phyloP scores from a whole-genome alignment of 2,113 vertebrate genomes.

The Apodemus speciosus region DNA sequence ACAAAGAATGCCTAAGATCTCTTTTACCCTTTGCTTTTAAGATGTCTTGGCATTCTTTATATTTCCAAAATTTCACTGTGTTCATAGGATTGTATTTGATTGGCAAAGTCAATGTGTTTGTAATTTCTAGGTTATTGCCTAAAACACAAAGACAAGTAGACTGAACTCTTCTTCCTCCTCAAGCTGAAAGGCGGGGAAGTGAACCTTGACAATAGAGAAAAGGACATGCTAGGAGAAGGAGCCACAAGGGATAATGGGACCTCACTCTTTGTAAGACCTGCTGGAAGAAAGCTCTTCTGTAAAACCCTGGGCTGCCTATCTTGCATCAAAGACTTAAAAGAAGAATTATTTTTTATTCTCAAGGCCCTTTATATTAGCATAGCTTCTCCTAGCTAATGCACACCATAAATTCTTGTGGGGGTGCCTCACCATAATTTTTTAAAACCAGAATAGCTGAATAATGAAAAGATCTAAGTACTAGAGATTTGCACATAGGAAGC shows the following conservation, averaged over 20 bases:
- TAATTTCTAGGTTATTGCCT: not conserved
- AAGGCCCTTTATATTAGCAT: not conserved
- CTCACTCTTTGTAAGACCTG: not conserved
- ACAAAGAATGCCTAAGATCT: not conserved
- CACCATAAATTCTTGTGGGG: not conserved
- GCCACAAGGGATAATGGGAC: not conserved
- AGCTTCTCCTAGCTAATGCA: not conserved
- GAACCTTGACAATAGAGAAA: not conserved
- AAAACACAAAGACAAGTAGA: not conserved
- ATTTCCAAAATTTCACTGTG: not conserved
- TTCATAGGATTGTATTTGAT: not conserved
- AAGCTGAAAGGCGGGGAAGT: not conserved
- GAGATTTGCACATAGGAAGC: not conserved
- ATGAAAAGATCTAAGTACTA: not conserved
- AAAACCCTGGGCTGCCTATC: not conserved
- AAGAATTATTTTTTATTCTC: not conserved
- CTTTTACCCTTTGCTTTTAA: not conserved
- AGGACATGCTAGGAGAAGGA: not conserved
- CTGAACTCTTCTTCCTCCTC: not conserved
- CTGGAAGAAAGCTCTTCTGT: not conserved
- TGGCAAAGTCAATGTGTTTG: not conserved
- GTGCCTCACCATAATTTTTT: slow-evolving; percentile 2
- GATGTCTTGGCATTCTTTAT: not conserved
- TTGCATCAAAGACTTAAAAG: slow-evolving; percentile 6
- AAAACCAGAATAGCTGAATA: not conserved